phyloP scores from a whole-genome alignment of 2,797 vertebrate species.

The Syngnathus acus region DNA sequence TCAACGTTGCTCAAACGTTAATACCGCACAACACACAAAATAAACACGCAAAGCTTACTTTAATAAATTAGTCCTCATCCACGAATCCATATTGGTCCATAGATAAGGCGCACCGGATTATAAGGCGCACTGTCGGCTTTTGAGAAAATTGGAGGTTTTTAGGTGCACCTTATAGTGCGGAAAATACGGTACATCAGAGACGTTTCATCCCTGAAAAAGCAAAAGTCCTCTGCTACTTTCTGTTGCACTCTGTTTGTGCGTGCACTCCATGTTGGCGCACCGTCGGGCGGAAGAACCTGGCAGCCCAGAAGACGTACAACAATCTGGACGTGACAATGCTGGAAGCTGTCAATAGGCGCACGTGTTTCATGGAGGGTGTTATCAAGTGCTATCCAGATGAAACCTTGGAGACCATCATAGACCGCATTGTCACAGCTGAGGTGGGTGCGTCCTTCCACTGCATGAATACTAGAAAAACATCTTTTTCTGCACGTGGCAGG shows the following conservation, averaged over 20 bases:
- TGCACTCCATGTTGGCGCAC: neutral
- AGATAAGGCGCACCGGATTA: too few species aligned
- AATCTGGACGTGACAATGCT: slow-evolving; percentile 83
- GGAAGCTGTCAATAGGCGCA: slow-evolving; percentile 72
- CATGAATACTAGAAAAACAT: too few species aligned
- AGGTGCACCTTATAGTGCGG: too few species aligned
- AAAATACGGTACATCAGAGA: neutral
- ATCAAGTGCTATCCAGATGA: slow-evolving; percentile 83
- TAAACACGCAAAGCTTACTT: too few species aligned
- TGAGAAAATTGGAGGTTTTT: too few species aligned
- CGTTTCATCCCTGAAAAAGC: neutral
- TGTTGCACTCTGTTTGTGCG: too few species aligned
- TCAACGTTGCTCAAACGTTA: too few species aligned
- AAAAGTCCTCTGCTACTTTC: neutral
- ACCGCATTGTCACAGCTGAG: slow-evolving; percentile 80
- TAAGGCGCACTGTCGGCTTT: too few species aligned
- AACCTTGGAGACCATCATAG: slow-evolving; percentile 76
- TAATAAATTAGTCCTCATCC: too few species aligned
- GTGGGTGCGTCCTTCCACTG: slow-evolving; percentile 41
- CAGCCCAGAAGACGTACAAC: slow-evolving; percentile 87
- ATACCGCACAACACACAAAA: too few species aligned
- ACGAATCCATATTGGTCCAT: too few species aligned
- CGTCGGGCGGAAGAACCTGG: slow-evolving; percentile 74
- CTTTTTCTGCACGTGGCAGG: slow-evolving; percentile 58
- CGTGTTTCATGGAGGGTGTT: slow-evolving; percentile 76